Percentiles rank a stretch among this genome's conserved stretches.
These are phyloP conservation scores for Mustela lutreola DNA, from an alignment of 2,113 vertebrate species.

Conservation along the genomic window DNA sequence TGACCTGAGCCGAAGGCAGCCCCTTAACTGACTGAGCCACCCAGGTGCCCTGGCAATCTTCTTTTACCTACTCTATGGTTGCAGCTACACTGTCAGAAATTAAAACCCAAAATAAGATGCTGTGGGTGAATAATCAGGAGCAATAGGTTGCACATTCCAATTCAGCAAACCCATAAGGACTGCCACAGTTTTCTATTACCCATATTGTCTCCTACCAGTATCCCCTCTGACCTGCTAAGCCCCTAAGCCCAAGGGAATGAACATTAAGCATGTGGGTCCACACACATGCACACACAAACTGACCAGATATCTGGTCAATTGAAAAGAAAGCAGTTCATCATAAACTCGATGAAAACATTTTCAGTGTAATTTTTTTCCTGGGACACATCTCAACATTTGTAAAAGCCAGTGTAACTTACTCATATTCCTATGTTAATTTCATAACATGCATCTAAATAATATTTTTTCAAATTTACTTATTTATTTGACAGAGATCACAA, in stretches of 20 bases:
- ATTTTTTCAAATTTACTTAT: neutral
- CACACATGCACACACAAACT: neutral
- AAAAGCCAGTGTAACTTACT: neutral
- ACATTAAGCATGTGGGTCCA: neutral
- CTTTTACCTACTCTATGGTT: neutral
- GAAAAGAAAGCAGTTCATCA: neutral
- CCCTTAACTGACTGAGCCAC: too few relatives aligned
- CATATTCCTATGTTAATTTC: neutral
- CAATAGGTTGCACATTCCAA: neutral
- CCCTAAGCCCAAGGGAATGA: neutral
- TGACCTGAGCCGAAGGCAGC: too few relatives aligned
- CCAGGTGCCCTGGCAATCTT: neutral
- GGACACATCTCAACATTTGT: neutral
- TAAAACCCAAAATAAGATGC: neutral
- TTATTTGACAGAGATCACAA: too few relatives aligned
- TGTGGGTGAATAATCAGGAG: neutral
- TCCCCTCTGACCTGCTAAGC: neutral
- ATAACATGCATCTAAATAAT: neutral
- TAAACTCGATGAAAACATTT: neutral
- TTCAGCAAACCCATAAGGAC: neutral
- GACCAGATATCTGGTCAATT: fast-evolving
- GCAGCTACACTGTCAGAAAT: neutral
- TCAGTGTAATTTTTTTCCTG: neutral
- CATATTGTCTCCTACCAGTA: neutral
- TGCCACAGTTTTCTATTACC: neutral